Percentiles rank a stretch among this genome's conserved stretches.
These are phyloP conservation scores for Pomacea canaliculata DNA, from an alignment of 2,888 invertebrate species.

Conservation along the genomic window DNA sequence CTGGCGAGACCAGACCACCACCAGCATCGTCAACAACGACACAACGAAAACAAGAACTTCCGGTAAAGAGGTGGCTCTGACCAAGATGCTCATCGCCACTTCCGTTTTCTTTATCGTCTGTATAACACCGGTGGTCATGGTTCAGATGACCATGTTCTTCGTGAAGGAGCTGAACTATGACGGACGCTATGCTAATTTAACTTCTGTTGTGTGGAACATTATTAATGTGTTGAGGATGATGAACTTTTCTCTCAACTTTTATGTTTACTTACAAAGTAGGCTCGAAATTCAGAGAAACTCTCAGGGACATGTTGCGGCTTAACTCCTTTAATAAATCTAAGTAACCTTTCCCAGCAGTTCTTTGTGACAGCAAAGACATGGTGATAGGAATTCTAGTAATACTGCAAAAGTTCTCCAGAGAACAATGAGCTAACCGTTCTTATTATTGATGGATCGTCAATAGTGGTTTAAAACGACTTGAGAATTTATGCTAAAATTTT, in stretches of 20 bases:
- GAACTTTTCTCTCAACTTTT: constrained; percentile 5
- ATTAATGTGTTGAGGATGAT: background rate
- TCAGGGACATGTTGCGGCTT: no score
- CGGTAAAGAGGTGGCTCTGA: constrained; percentile 7
- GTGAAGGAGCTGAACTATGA: constrained; percentile 1
- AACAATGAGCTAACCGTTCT: no score
- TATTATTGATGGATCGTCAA: no score
- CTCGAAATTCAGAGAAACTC: constrained; percentile 1
- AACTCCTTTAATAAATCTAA: no score
- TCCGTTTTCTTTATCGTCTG: constrained; percentile 14
- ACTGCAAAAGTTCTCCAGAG: no score
- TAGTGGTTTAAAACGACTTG: no score
- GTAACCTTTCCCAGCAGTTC: no score
- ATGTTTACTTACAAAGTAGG: constrained; percentile 8
- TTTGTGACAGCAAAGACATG: no score
- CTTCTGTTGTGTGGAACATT: background rate
- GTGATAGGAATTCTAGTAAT: no score
- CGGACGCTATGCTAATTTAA: constrained; percentile 5
- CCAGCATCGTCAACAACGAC: background rate
- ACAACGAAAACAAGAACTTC: background rate
- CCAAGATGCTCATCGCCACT: constrained; percentile 16
- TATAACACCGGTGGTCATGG: constrained; percentile 4
- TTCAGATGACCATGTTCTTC: background rate
- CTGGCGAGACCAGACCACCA: background rate
- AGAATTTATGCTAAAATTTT: no score